These are phyloP conservation scores for Engraulis encrasicolus DNA, from an alignment of 2,113 vertebrate species.

Conservation along the genomic window DNA sequence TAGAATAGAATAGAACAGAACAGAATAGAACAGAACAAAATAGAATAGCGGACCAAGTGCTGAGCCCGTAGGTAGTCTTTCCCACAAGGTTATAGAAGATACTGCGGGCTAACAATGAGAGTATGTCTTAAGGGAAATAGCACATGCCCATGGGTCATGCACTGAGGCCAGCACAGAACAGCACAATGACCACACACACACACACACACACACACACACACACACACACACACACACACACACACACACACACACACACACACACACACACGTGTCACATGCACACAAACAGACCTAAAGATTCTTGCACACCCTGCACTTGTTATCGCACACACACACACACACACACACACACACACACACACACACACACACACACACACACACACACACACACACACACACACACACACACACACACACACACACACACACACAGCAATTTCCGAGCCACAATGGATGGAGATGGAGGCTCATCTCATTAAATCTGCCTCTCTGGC, in stretches of 20 bases:
- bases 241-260: background rate
- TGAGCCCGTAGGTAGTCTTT: too few relatives aligned
- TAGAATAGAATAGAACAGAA: too few relatives aligned
- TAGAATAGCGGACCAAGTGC: too few relatives aligned
- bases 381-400: slow-evolving; percentile 27
- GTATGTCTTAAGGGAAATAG: background rate
- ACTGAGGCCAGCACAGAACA: background rate
- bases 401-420: background rate
- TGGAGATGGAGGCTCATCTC: slow-evolving; percentile 22
- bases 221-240: background rate
- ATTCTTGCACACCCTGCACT: background rate
- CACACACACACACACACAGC: background rate
- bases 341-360: background rate
- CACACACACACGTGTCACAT: background rate
- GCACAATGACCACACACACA: background rate
- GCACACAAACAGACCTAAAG: background rate
- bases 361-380: background rate
- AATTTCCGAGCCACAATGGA: slow-evolving; percentile 21
- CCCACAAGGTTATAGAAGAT: background rate
- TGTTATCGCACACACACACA: background rate
- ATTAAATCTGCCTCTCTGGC: slow-evolving; percentile 35
- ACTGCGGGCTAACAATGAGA: background rate
- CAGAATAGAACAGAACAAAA: too few relatives aligned
- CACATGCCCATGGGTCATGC: background rate
- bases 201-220: background rate